Evolutionary conservation across 2,888 invertebrate species (phyloP).

Genomic region (Xanthorhoe designata): DNA sequence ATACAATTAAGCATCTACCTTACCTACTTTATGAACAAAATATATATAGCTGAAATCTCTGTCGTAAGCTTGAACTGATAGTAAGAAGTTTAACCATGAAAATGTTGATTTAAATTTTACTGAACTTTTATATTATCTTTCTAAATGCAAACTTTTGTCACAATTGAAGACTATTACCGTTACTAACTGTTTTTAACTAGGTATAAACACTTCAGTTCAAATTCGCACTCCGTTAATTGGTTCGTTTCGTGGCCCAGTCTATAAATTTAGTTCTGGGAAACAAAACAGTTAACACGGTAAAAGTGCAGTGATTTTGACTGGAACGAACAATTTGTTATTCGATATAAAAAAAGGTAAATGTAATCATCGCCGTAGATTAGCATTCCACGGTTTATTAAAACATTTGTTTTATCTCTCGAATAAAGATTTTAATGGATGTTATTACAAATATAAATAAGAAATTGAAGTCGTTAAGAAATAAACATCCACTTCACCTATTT

Average conservation of each 20-base stretch:
- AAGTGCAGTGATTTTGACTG: conserved; percentile 30
- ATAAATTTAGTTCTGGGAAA: conserved; percentile 36
- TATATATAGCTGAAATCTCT: too few species aligned
- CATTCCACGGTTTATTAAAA: neutral
- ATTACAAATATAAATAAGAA: neutral
- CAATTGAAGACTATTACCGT: conserved; percentile 37
- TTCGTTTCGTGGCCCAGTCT: conserved; percentile 34
- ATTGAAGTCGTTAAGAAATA: too few species aligned
- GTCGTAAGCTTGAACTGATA: too few species aligned
- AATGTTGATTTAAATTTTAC: neutral
- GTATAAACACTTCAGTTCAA: conserved; percentile 27
- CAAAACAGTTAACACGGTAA: conserved; percentile 32
- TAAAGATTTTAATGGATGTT: neutral
- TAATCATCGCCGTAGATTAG: neutral
- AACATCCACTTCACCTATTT: too few species aligned
- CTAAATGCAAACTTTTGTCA: conserved; percentile 16
- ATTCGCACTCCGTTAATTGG: conserved; percentile 37
- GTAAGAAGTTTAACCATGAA: neutral
- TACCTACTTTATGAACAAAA: neutral
- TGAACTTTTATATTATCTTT: neutral
- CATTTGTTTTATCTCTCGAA: neutral
- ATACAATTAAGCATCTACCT: neutral
- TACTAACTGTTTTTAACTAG: conserved; percentile 30
- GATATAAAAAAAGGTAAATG: conserved; percentile 6
- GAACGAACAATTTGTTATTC: conserved; percentile 19